Percentiles rank a stretch among this genome's conserved stretches.
Evolutionary conservation across 2,113 vertebrate species (phyloP).

Genomic region (Sclerurus mexicanus): DNA sequence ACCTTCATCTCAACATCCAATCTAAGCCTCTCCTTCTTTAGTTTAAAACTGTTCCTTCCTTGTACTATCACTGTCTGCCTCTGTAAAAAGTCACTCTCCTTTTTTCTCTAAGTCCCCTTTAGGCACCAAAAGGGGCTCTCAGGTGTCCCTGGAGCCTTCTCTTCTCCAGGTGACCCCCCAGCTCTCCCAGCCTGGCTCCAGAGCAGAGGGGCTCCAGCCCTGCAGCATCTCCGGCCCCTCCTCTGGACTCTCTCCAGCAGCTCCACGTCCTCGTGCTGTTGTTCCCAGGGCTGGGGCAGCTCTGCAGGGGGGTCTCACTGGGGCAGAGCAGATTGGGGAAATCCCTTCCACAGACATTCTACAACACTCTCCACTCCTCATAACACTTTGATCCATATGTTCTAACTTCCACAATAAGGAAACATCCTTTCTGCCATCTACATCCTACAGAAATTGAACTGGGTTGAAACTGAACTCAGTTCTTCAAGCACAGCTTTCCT

Average conservation of each 20-base stretch:
- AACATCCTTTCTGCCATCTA: background rate
- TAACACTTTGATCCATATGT: background rate
- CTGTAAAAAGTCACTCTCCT: accelerated
- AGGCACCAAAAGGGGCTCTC: background rate
- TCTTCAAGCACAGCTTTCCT: background rate
- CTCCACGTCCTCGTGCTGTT: background rate
- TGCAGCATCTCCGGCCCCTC: background rate
- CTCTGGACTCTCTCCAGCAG: background rate
- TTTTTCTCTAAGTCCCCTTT: background rate
- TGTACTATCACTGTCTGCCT: background rate
- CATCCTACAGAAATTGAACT: background rate
- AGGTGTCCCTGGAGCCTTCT: background rate
- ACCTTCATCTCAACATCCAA: background rate
- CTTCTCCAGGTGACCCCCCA: background rate
- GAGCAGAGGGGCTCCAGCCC: background rate
- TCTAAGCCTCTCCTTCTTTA: background rate
- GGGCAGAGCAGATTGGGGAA: background rate
- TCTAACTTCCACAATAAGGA: background rate
- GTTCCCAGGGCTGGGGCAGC: background rate
- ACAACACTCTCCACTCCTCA: background rate
- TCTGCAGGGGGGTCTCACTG: background rate
- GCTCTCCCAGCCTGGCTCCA: background rate
- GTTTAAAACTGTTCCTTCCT: background rate
- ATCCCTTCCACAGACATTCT: background rate
- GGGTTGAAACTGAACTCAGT: background rate